These are phyloP conservation scores for Hemithea aestivaria DNA, from an alignment of 2,888 invertebrate species.

Conservation along the genomic window DNA sequence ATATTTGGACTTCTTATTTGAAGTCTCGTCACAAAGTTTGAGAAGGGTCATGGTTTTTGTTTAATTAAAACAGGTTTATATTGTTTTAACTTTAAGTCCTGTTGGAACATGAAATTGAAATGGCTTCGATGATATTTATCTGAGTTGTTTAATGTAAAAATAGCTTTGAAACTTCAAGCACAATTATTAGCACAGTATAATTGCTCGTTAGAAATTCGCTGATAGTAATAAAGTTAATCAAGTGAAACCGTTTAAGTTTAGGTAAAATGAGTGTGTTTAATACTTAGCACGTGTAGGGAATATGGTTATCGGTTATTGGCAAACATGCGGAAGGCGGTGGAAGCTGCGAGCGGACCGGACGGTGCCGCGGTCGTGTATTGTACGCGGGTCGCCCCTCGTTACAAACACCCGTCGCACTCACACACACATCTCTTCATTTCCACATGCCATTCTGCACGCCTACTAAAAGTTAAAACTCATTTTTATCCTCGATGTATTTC, in stretches of 20 bases:
- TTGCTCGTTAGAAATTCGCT: no score
- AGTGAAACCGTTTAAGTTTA: constrained; percentile 22
- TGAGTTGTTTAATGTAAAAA: not conserved
- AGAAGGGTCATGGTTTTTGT: constrained; percentile 50
- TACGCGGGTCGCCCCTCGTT: constrained; percentile 57
- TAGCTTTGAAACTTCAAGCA: no score
- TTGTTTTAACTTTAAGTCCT: constrained; percentile 15
- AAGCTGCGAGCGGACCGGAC: constrained; percentile 20
- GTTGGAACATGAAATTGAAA: constrained; percentile 34
- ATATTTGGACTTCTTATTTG: constrained; percentile 59
- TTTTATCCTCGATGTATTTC: constrained; percentile 18
- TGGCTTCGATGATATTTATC: not conserved
- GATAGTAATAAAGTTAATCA: not conserved
- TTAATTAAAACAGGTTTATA: constrained; percentile 48
- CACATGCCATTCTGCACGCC: constrained; percentile 47
- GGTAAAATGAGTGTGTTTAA: constrained; percentile 1
- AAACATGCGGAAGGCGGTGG: constrained; percentile 29
- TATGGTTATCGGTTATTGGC: constrained; percentile 34
- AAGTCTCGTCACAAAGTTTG: constrained; percentile 50
- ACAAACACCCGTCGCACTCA: constrained; percentile 54
- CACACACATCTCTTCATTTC: constrained; percentile 57
- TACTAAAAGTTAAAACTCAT: constrained; percentile 37
- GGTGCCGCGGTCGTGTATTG: constrained; percentile 49
- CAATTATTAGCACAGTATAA: no score
- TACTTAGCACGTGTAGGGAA: constrained; percentile 19